Evolutionary conservation across 2,888 invertebrate genomes (phyloP), one percentile per base, ranked within the genome.

Genomic region (Xestia sexstrigata): DNA sequence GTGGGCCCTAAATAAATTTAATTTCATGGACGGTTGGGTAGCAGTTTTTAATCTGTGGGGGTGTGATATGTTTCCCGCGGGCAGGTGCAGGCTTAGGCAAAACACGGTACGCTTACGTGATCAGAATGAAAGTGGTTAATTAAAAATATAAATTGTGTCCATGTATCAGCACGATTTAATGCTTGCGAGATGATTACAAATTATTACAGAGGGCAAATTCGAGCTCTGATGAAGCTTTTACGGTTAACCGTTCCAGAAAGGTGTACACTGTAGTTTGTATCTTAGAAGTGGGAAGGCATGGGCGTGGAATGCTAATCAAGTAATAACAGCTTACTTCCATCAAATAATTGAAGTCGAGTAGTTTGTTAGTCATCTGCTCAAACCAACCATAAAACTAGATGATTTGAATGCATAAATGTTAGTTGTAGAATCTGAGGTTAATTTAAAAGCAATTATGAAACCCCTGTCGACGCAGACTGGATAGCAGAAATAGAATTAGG

Each of bases 1-100:
- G 94, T 93, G 94, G 93, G 91, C 90, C 94, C 95, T 95, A 96
- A 96, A 95, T 96, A 95, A 96, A 96, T 96, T 96, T 94, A 95
- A 96, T 96, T 95, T 95, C 94, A 95, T 93, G 94, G 93, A 79
- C 87, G 91, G 93, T 88, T 92, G 92, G 88, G 84, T 91, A 89
- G 89, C 85, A 90, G 92, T 93, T 95, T 94, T 95, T 94, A 95
- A 94, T 95, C 93, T 92, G 89, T 88, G 89, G 91, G 91, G 92
- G 91, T 92, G 93, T 92, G 91, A 93, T 89, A 88, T 90, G 92
- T 93, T 91, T 90, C 86, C 87, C 87, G 83, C 82, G 84, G 87
- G 91, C 93, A 93, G 94, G 93, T 94, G 92, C 84, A 63, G 88
- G 92, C 89, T 91, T 88, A 91, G 87, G 85, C 87, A 85, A 90